phyloP scores from a whole-genome alignment of 2,797 vertebrate genomes.

The Corythornis leucogaster region DNA sequence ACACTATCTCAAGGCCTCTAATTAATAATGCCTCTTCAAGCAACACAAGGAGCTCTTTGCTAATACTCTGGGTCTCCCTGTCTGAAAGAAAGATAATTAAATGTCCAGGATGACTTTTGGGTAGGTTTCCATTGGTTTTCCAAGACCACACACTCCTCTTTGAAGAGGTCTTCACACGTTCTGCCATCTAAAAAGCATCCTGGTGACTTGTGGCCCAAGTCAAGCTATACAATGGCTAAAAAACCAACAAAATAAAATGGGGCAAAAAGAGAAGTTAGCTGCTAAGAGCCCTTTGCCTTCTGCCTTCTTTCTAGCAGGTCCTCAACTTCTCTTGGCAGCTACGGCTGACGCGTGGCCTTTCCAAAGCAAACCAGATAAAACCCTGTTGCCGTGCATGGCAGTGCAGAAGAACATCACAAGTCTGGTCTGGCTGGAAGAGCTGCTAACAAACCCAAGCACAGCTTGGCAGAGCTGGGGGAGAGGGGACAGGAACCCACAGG shows the following conservation, averaged over 20 bases:
- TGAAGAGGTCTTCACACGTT: background rate
- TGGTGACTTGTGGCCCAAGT: background rate
- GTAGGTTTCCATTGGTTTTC: background rate
- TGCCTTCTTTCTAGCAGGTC: background rate
- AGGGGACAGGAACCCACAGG: too few species aligned
- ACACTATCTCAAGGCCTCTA: background rate
- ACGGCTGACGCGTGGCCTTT: background rate
- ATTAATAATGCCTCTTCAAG: slow-evolving; percentile 1
- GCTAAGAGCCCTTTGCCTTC: background rate
- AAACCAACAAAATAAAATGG: background rate
- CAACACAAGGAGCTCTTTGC: background rate
- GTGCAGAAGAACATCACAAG: too few species aligned
- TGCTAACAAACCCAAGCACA: too few species aligned
- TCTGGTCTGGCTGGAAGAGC: too few species aligned
- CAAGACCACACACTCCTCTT: background rate
- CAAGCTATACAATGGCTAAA: background rate
- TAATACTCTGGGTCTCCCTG: background rate
- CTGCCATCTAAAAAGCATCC: background rate
- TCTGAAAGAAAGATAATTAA: background rate
- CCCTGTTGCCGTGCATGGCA: too few species aligned
- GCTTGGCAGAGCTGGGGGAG: too few species aligned
- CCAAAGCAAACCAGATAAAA: background rate
- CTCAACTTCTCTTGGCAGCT: background rate
- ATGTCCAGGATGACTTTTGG: background rate
- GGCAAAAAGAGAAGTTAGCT: background rate